Evolutionary conservation across 2,888 invertebrate species (phyloP).

Genomic region (Colletes collaris): DNA sequence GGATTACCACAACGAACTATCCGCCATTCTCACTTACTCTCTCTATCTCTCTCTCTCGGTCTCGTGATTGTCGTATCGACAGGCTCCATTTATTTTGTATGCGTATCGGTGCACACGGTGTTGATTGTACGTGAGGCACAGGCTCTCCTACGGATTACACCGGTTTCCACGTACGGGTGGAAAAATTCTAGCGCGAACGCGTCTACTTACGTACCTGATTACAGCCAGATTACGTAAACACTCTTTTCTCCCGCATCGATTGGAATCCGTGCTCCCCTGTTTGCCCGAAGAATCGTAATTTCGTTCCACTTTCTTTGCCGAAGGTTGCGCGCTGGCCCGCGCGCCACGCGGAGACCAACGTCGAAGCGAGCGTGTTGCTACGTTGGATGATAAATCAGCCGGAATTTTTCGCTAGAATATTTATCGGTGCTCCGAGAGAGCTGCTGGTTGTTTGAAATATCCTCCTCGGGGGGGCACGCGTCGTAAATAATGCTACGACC

Average conservation of each 20-base stretch:
- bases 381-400: conserved; percentile 20
- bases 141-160: conserved; percentile 75
- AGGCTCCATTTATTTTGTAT: conserved; percentile 64
- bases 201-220: conserved; percentile 47
- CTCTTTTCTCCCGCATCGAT: not conserved
- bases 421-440: conserved; percentile 30
- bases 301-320: conserved; percentile 15
- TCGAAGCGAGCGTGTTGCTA: not conserved
- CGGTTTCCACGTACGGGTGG: conserved; percentile 32
- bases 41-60: conserved; percentile 7
- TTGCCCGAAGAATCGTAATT: not conserved
- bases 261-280: conserved; percentile 1
- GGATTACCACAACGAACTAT: conserved; percentile 56
- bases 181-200: conserved; percentile 40
- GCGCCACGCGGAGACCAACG: conserved; percentile 6
- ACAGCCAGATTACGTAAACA: conserved; percentile 49
- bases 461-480: conserved; percentile 11
- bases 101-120: conserved; percentile 73
- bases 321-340: not conserved
- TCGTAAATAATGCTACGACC: conserved; percentile 29
- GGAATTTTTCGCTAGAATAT: conserved; percentile 36
- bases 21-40: conserved; percentile 20
- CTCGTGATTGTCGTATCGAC: conserved; percentile 45
- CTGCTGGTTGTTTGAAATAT: conserved; percentile 48
- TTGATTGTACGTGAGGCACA: conserved; percentile 75